phyloP scores from a whole-genome alignment of 2,888 invertebrate species.

The Escarpia spicata region DNA sequence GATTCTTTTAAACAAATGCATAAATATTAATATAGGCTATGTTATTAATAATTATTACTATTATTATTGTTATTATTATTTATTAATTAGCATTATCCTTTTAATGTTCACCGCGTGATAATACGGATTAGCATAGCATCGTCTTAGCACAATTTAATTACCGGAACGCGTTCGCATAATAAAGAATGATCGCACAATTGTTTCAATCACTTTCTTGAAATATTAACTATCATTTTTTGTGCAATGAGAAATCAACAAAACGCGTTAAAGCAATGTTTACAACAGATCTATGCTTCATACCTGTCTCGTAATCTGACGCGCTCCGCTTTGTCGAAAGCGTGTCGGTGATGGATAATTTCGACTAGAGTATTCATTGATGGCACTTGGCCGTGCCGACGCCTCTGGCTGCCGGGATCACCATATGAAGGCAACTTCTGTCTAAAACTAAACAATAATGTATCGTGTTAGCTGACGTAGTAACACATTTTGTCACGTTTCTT shows the following conservation, averaged over 20 bases:
- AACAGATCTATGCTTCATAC: background rate
- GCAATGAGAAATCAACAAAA: background rate
- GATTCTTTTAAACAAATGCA: too few species aligned
- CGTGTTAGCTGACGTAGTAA: background rate
- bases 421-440: slow-evolving; percentile 2
- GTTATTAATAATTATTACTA: too few species aligned
- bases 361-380: slow-evolving; percentile 12
- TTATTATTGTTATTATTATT: too few species aligned
- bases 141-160: too few species aligned
- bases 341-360: background rate
- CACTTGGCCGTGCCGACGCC: background rate
- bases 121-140: too few species aligned
- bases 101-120: too few species aligned
- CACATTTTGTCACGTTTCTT: background rate
- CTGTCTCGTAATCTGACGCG: background rate
- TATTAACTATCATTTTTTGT: background rate
- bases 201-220: background rate
- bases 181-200: background rate
- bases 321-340: background rate
- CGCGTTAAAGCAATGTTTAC: background rate
- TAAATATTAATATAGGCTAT: too few species aligned
- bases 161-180: too few species aligned
- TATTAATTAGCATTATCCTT: too few species aligned
- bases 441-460: background rate
- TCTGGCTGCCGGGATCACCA: background rate